Evolutionary conservation across 2,113 vertebrate species (phyloP).

Genomic region (Uropsilus gracilis): DNA sequence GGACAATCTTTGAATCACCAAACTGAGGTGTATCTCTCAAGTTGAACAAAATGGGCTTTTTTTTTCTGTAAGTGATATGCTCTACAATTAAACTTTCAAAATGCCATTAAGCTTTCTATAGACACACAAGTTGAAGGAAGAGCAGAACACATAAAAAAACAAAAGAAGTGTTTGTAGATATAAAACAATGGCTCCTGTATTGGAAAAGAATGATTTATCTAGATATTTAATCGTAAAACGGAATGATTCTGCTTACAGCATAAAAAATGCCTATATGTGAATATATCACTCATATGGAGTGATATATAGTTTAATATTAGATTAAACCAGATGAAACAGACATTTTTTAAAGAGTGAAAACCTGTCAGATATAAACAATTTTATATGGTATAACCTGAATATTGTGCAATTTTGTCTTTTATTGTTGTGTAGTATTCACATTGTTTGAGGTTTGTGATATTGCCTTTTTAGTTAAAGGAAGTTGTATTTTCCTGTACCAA

Average conservation of each 20-base stretch:
- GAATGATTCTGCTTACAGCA: neutral
- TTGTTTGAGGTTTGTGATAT: neutral
- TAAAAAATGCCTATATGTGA: neutral
- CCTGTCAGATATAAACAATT: neutral
- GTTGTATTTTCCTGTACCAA: neutral
- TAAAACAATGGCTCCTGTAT: neutral
- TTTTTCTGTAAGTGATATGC: neutral
- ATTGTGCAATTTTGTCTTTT: neutral
- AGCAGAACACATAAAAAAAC: neutral
- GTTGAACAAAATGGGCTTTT: neutral
- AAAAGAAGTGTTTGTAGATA: neutral
- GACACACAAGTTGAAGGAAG: neutral
- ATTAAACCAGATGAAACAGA: neutral
- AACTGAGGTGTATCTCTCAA: neutral
- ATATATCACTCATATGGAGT: neutral
- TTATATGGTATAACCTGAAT: neutral
- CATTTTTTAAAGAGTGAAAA: neutral
- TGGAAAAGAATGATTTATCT: conserved; percentile 4
- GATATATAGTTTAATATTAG: neutral
- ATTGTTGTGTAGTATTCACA: neutral
- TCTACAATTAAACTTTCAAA: neutral
- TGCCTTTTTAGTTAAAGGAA: neutral
- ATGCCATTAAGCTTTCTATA: neutral
- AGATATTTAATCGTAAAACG: neutral
- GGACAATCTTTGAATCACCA: neutral